Evolutionary conservation across 2,113 vertebrate genomes (phyloP).

Genomic region (Ivindomyrus marchei): DNA sequence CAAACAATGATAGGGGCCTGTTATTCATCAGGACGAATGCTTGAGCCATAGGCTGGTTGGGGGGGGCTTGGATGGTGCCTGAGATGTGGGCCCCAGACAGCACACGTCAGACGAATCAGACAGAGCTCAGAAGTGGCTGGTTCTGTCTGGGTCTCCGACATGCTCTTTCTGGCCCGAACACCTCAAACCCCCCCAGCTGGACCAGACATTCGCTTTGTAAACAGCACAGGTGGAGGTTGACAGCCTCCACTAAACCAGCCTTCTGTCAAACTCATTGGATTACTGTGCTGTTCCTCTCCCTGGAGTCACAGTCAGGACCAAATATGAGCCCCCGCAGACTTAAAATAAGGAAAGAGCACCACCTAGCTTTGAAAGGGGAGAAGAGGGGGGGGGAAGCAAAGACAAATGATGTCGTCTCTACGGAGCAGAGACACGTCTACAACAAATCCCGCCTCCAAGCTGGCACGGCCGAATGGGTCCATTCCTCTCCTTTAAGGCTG

Average conservation of each 20-base stretch:
- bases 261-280: constrained; percentile 45
- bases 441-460: background rate
- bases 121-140: constrained; percentile 27
- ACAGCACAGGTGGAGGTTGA: constrained; percentile 48
- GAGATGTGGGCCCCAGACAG: background rate
- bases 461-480: background rate
- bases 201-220: constrained; percentile 34
- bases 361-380: background rate
- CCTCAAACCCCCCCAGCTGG: constrained; percentile 25
- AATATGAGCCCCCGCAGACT: background rate
- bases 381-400: background rate
- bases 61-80: background rate
- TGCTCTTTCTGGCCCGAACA: constrained; percentile 9
- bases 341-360: background rate
- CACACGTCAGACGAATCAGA: constrained; percentile 13
- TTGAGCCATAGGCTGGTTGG: background rate
- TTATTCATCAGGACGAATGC: background rate
- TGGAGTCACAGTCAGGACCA: background rate
- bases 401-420: background rate
- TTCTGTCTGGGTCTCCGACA: constrained; percentile 5
- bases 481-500: background rate
- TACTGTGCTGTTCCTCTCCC: constrained; percentile 20
- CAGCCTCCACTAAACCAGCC: constrained; percentile 46
- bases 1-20: background rate
- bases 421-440: background rate